Conservation (phyloP, 2,797 vertebrate genomes). For the Australoheros facetus region DNA sequence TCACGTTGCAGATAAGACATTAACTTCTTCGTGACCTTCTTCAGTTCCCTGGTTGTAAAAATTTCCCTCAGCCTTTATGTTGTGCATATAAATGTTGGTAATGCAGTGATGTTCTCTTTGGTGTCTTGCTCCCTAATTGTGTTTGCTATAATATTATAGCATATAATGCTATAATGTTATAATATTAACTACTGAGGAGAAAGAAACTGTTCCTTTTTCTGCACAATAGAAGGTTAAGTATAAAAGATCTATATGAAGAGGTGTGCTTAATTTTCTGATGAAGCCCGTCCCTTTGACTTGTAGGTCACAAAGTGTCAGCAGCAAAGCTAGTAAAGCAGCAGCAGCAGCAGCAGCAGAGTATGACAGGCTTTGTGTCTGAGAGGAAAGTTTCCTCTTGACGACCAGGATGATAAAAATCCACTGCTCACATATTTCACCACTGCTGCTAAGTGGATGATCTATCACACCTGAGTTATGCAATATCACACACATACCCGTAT, state of each 20-base stretch:
- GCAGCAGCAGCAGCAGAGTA: background rate
- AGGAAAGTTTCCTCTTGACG: constrained; percentile 58
- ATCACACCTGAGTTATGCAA: constrained; percentile 73
- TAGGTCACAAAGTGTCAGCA: constrained; percentile 14
- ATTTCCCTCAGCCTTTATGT: background rate
- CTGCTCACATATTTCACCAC: constrained; percentile 62
- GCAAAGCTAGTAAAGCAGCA: background rate
- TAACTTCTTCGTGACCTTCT: background rate
- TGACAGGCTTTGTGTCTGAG: constrained; percentile 10
- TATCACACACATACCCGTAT: constrained; percentile 29
- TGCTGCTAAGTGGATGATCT: constrained; percentile 73
- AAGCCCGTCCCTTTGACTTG: constrained; percentile 5
- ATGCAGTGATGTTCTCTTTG: background rate
- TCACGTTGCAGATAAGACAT: background rate
- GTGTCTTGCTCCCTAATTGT: background rate
- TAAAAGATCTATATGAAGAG: background rate
- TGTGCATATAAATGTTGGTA: background rate
- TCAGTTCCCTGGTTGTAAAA: background rate
- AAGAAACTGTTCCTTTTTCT: background rate
- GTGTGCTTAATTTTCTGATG: background rate
- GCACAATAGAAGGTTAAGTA: background rate
- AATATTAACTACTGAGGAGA: background rate
- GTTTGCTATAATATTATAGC: background rate
- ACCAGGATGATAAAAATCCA: constrained; percentile 64
- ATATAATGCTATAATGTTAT: too few relatives aligned